A percentile compares a stretch with the other conserved stretches of the same genome.
Evolutionary conservation across 2,797 vertebrate species (phyloP).

Genomic region (Scolopax rusticola): DNA sequence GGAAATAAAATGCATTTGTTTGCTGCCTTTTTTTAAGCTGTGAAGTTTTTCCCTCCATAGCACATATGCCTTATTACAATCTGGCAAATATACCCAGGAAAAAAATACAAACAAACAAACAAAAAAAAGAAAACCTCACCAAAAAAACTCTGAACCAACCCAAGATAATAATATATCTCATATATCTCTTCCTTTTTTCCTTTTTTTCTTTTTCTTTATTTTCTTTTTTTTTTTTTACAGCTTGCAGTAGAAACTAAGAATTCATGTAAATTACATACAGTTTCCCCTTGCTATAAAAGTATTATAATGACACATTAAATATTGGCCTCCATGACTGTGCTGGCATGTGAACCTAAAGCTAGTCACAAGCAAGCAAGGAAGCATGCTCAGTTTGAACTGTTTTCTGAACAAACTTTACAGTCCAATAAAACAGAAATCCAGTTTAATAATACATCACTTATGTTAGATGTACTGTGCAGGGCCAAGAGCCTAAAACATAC

Average conservation of each 20-base stretch:
- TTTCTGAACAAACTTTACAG: neutral
- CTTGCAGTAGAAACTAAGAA: neutral
- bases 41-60: slow-evolving; percentile 14
- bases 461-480: neutral
- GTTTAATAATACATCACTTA: slow-evolving; percentile 14
- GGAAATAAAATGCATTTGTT: slow-evolving; percentile 35
- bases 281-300: neutral
- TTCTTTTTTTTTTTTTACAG: neutral
- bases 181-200: neutral
- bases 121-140: neutral
- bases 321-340: neutral
- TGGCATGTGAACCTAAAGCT: neutral
- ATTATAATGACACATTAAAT: neutral
- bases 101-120: neutral
- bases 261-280: neutral
- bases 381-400: neutral
- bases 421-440: neutral
- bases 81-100: neutral
- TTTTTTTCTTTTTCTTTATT: neutral
- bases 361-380: neutral
- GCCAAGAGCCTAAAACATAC: neutral
- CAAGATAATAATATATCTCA: neutral
- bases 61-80: slow-evolving; percentile 38
- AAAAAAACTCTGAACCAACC: neutral
- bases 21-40: slow-evolving; percentile 53